A percentile compares a stretch with the other conserved stretches of the same genome.
Evolutionary conservation across 1,140 invertebrate species (phyloP).

Genomic region (Nilaparvata lugens): DNA sequence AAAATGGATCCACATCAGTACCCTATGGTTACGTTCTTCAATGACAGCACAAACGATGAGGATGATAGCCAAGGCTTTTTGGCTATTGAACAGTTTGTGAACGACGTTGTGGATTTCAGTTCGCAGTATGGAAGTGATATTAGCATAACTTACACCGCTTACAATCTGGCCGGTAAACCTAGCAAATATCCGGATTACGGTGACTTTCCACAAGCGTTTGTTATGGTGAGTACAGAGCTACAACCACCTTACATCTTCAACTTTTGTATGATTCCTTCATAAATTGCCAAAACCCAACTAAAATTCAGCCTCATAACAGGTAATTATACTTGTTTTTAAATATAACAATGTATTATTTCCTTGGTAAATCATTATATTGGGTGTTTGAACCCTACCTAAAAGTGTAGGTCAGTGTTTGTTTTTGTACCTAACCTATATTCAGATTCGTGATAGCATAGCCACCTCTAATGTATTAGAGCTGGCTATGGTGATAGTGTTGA

Average conservation of each 20-base stretch:
- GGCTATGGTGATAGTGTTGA: no score
- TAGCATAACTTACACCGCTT: constrained; percentile 79
- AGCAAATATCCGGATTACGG: constrained; percentile 80
- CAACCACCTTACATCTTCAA: neutral
- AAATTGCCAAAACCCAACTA: no score
- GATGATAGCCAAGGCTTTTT: neutral
- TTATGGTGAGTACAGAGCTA: constrained; percentile 54
- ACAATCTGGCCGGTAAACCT: constrained; percentile 72
- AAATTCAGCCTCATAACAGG: no score
- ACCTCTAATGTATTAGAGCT: no score
- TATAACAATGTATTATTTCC: no score
- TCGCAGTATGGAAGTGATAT: constrained; percentile 82
- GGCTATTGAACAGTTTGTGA: constrained; percentile 52
- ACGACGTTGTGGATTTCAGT: constrained; percentile 68
- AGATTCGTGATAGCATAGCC: neutral
- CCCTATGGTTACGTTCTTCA: no score
- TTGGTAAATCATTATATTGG: neutral
- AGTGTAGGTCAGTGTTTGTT: neutral
- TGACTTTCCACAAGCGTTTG: constrained; percentile 81
- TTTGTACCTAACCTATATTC: neutral
- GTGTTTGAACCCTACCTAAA: neutral
- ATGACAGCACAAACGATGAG: no score
- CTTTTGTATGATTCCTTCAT: neutral
- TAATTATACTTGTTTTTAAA: no score
- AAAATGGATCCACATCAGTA: no score